A percentile compares a stretch with the other conserved stretches of the same genome.
Conservation (phyloP, 2,797 vertebrate genomes). For the Holocentrus rufus region DNA sequence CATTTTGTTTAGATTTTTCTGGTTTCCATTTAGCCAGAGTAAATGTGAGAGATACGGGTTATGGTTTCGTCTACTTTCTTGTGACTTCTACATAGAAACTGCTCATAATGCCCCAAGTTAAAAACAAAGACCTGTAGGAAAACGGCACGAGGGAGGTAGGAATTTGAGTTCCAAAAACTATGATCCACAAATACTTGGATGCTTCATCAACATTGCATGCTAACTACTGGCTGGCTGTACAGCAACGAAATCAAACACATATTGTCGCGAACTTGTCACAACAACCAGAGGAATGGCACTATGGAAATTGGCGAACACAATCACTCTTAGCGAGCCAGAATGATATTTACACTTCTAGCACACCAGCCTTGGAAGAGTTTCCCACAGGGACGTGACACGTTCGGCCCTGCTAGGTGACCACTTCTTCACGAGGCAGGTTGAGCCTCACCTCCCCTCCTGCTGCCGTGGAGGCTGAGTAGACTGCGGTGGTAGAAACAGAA, state of each 20-base stretch:
- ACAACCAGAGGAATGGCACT: slow-evolving; percentile 64
- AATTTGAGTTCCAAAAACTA: slow-evolving; percentile 62
- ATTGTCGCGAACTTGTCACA: slow-evolving; percentile 57
- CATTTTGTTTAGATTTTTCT: not conserved
- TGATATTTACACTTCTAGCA: slow-evolving; percentile 64
- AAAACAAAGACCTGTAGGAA: slow-evolving; percentile 46
- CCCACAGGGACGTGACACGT: not conserved
- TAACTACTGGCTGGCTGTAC: slow-evolving; percentile 64
- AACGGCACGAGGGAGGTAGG: slow-evolving; percentile 65
- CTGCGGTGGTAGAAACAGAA: slow-evolving; percentile 61
- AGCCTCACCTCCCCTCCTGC: slow-evolving; percentile 79
- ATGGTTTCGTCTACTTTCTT: slow-evolving; percentile 23
- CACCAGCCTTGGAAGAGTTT: slow-evolving; percentile 41
- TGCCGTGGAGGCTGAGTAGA: slow-evolving; percentile 73
- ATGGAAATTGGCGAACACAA: slow-evolving; percentile 57
- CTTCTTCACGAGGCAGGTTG: slow-evolving; percentile 78
- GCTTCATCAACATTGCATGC: slow-evolving; percentile 67
- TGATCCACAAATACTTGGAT: slow-evolving; percentile 50
- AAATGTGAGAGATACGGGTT: slow-evolving; percentile 31
- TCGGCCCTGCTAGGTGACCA: slow-evolving; percentile 63
- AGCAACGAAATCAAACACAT: slow-evolving; percentile 52
- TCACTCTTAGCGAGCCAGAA: slow-evolving; percentile 51
- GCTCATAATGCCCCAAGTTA: slow-evolving; percentile 67
- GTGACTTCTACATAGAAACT: slow-evolving; percentile 36
- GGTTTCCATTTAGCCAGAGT: slow-evolving; percentile 26